These are phyloP conservation scores for Gasterosteus nipponicus DNA, from an alignment of 2,113 vertebrate species.

Conservation along the genomic window DNA sequence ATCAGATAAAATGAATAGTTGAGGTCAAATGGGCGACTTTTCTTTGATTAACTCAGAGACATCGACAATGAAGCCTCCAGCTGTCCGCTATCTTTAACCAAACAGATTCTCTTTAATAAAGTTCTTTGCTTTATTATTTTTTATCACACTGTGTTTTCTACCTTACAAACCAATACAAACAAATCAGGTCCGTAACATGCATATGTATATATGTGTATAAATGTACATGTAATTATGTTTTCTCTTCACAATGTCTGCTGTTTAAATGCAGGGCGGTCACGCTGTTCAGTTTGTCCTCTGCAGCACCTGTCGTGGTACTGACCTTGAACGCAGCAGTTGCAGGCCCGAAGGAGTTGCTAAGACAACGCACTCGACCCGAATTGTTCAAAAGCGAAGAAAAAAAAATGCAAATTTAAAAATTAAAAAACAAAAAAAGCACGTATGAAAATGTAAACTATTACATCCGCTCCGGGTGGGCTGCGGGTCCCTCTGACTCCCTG, in stretches of 20 bases:
- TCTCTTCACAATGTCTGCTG: conserved; percentile 17
- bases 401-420: background rate
- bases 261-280: conserved; percentile 57
- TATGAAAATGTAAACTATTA: conserved; percentile 16
- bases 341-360: conserved; percentile 25
- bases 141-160: background rate
- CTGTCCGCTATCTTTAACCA: conserved; percentile 70
- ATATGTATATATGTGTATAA: background rate
- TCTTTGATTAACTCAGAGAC: conserved; percentile 32
- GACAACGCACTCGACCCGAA: background rate
- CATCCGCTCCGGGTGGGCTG: conserved; percentile 39
- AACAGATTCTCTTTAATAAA: conserved; percentile 23
- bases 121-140: background rate
- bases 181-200: background rate
- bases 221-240: background rate
- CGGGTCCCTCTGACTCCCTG: conserved; percentile 66
- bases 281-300: conserved; percentile 44
- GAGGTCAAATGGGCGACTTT: conserved; percentile 39
- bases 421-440: background rate
- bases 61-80: conserved; percentile 52
- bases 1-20: conserved; percentile 7
- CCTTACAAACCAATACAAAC: background rate
- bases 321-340: conserved; percentile 82
- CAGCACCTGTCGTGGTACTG: conserved; percentile 80
- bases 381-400: background rate